Conservation (phyloP, 1,140 invertebrate species). For the Hesperophylax magnus region DNA sequence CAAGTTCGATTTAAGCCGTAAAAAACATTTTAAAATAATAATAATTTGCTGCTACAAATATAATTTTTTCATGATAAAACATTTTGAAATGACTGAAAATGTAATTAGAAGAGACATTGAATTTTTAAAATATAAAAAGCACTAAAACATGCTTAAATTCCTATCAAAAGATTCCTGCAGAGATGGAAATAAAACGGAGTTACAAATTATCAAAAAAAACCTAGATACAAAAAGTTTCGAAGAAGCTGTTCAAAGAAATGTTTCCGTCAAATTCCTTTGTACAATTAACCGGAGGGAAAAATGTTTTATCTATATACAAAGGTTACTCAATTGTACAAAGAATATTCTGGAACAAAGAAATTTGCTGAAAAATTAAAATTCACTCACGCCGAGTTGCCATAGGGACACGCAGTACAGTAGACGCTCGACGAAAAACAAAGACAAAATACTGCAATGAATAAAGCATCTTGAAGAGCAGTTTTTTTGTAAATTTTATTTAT, state of each 20-base stretch:
- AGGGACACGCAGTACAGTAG: neutral
- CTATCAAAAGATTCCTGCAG: neutral
- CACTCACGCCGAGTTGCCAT: conserved; percentile 1
- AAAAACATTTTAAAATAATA: too few species aligned
- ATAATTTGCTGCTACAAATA: too few species aligned
- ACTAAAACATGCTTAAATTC: neutral
- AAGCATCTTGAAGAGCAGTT: too few species aligned
- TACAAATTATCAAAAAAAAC: conserved; percentile 25
- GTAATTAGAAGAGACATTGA: too few species aligned
- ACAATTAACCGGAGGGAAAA: conserved; percentile 49
- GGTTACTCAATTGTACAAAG: conserved; percentile 36
- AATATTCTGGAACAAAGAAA: conserved; percentile 36
- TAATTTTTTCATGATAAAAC: too few species aligned
- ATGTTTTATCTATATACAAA: conserved; percentile 39
- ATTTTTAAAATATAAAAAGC: too few species aligned
- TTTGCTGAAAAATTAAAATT: conserved; percentile 26
- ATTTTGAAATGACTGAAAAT: neutral
- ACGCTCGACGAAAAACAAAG: too few species aligned
- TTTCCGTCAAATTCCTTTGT: conserved; percentile 51
- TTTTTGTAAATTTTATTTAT: too few species aligned
- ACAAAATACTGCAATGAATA: too few species aligned
- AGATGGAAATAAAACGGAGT: neutral
- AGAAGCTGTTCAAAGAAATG: conserved; percentile 46
- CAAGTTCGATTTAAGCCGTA: too few species aligned
- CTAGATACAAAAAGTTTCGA: conserved; percentile 3